phyloP scores from a whole-genome alignment of 2,888 invertebrate species.

The Ophion obscuratus region DNA sequence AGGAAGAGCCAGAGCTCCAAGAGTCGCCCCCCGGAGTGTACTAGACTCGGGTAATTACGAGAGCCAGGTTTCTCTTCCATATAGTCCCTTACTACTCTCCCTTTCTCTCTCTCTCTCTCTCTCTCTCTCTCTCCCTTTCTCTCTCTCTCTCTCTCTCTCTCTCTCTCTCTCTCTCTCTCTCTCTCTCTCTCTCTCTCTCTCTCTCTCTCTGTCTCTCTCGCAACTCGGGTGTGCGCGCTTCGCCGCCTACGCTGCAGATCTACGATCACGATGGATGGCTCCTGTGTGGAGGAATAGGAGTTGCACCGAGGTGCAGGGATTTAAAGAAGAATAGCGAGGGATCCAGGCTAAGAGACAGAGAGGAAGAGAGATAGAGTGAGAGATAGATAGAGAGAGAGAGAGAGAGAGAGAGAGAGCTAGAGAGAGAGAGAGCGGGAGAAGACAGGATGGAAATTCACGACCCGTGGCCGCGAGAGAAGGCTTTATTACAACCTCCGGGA shows the following conservation, averaged over 20 bases:
- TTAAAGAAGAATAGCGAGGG: conserved; percentile 66
- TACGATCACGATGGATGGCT: conserved; percentile 77
- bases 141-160: background rate
- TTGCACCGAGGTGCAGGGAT: conserved; percentile 53
- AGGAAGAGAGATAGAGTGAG: conserved; percentile 27
- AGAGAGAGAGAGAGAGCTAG: conserved; percentile 30
- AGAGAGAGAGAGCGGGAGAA: conserved; percentile 42
- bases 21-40: conserved; percentile 74
- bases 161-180: conserved; percentile 45
- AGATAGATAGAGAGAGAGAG: conserved; percentile 45
- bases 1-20: conserved; percentile 22
- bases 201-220: conserved; percentile 57
- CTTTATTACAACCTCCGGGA: conserved; percentile 65
- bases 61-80: conserved; percentile 51
- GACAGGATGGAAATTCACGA: conserved; percentile 65
- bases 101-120: background rate
- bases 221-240: conserved; percentile 39
- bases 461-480: conserved; percentile 62
- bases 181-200: conserved; percentile 34
- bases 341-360: conserved; percentile 41
- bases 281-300: conserved; percentile 40
- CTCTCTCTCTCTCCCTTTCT: conserved; percentile 55
- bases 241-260: conserved; percentile 77
- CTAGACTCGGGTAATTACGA: conserved; percentile 79
- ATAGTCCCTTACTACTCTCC: background rate